A percentile compares a stretch with the other conserved stretches of the same genome.
These are phyloP conservation scores for Chloebia gouldiae DNA, from an alignment of 2,113 vertebrate species.

Conservation along the genomic window DNA sequence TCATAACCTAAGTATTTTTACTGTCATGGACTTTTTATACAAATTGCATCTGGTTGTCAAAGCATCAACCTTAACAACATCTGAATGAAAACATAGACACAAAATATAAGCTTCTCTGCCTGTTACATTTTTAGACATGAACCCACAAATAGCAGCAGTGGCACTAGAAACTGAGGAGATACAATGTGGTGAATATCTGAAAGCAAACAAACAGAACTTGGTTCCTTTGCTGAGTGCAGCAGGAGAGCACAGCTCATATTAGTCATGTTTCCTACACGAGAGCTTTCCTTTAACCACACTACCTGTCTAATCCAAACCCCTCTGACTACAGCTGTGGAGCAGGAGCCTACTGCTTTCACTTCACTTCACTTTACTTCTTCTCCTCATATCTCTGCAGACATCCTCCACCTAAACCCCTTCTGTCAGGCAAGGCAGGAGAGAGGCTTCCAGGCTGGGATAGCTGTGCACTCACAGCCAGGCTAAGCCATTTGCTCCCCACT, in stretches of 20 bases:
- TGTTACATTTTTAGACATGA: not conserved
- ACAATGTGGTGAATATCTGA: not conserved
- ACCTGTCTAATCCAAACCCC: not conserved
- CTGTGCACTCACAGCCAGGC: not conserved
- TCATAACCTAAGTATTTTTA: not conserved
- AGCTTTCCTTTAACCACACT: not conserved
- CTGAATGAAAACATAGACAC: not conserved
- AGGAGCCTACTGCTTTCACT: not conserved
- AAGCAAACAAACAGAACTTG: not conserved
- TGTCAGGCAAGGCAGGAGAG: not conserved
- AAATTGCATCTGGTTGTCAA: not conserved
- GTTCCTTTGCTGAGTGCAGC: not conserved
- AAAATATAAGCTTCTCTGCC: not conserved
- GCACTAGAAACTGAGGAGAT: not conserved
- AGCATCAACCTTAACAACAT: not conserved
- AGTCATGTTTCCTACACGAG: not conserved
- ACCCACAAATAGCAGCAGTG: not conserved
- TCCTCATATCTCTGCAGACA: fast-evolving
- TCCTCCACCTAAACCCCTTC: not conserved
- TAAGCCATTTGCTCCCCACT: not conserved
- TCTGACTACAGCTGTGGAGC: not conserved
- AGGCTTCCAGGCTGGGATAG: fast-evolving
- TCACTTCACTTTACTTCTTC: not conserved
- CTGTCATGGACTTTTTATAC: not conserved
- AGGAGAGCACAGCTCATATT: not conserved